Percentiles rank a stretch among this genome's conserved stretches.
These are phyloP conservation scores for Ligdia adustata DNA, from an alignment of 2,888 invertebrate genomes.

Conservation along the genomic window DNA sequence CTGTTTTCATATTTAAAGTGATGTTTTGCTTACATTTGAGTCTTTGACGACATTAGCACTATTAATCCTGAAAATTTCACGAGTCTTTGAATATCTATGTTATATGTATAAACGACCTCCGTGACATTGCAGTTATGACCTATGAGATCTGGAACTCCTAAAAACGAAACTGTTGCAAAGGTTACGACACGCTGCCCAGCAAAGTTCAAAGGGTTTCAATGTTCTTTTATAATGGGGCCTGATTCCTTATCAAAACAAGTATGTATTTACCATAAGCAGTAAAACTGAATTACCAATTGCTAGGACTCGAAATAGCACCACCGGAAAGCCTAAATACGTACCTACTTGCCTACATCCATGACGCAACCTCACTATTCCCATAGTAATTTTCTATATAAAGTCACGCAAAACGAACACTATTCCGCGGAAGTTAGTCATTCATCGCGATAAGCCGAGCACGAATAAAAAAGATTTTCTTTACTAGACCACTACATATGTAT, in stretches of 20 bases:
- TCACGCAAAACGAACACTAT: conserved; percentile 49
- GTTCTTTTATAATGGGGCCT: no score
- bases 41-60: neutral
- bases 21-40: conserved; percentile 17
- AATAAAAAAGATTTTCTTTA: conserved; percentile 39
- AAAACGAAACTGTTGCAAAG: no score
- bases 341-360: conserved; percentile 19
- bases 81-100: no score
- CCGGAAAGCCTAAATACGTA: conserved; percentile 25
- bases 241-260: no score
- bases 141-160: no score
- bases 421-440: conserved; percentile 42
- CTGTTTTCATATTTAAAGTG: conserved; percentile 17
- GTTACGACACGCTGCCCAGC: no score
- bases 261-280: no score
- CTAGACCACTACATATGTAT: conserved; percentile 13
- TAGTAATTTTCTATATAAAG: conserved; percentile 42
- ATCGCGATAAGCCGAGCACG: conserved; percentile 44
- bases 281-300: conserved; percentile 9
- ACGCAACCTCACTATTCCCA: conserved; percentile 14
- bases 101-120: no score
- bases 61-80: neutral
- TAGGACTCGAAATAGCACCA: conserved; percentile 17
- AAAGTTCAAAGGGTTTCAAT: no score
- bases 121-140: no score